Conservation (phyloP, 2,888 invertebrate species). For the Agrotis clavis region DNA sequence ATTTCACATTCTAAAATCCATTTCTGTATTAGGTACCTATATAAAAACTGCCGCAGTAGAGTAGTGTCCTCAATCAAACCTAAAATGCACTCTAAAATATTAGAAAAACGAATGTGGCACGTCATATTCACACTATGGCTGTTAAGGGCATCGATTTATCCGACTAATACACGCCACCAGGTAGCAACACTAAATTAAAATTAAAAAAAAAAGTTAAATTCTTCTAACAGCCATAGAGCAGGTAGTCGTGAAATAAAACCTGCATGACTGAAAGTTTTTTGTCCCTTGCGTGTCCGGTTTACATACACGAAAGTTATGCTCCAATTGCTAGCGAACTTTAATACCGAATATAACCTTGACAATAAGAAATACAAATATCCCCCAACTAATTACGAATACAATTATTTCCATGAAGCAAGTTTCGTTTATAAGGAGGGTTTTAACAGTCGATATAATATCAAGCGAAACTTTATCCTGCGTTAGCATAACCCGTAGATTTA, state of each 20-base stretch:
- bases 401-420: conserved; percentile 39
- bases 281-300: conserved; percentile 47
- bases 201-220: conserved; percentile 16
- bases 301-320: conserved; percentile 29
- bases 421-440: conserved; percentile 21
- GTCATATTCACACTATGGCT: conserved; percentile 8
- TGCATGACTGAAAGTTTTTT: conserved; percentile 43
- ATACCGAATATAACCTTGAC: conserved; percentile 47
- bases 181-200: conserved; percentile 19
- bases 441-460: not conserved
- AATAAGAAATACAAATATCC: conserved; percentile 41
- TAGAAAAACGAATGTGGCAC: conserved; percentile 24
- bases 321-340: conserved; percentile 5
- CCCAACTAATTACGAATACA: conserved; percentile 57
- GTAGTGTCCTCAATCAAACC: not conserved
- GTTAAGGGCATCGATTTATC: not conserved
- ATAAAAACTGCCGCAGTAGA: conserved; percentile 5
- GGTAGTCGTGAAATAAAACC: conserved; percentile 24
- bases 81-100: conserved; percentile 45
- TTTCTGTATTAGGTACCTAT: conserved; percentile 11
- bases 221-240: conserved; percentile 1
- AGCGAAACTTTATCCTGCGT: conserved; percentile 1
- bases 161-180: conserved; percentile 16
- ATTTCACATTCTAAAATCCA: not conserved
- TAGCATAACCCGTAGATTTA: conserved; percentile 9